Conservation (phyloP, 2,113 vertebrate genomes). For the Lepus americanus region DNA sequence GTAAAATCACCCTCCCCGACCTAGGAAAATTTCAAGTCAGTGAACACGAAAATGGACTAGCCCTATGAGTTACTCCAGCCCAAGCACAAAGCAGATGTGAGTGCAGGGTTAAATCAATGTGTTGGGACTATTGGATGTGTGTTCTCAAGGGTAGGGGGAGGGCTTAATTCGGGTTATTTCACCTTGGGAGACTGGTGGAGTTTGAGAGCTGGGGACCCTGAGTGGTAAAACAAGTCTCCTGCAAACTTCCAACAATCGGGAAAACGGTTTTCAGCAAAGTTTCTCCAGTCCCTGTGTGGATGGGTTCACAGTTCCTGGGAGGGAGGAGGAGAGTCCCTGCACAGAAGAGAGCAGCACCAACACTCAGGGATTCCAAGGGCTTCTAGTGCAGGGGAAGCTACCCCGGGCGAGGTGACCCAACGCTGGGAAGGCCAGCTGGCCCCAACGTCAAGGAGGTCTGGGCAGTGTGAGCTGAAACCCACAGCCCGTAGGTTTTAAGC, state of each 20-base stretch:
- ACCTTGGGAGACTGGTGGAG: not conserved
- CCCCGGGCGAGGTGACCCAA: too few species aligned
- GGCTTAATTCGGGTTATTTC: not conserved
- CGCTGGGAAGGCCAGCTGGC: rapidly evolving
- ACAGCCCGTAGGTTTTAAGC: not conserved
- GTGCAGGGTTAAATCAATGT: not conserved
- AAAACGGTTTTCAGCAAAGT: not conserved
- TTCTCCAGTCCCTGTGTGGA: not conserved
- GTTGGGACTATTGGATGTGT: not conserved
- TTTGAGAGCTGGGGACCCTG: not conserved
- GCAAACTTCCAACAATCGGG: constrained; percentile 6
- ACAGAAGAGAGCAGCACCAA: rapidly evolving
- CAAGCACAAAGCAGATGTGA: not conserved
- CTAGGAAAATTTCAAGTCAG: constrained; percentile 74
- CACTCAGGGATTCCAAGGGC: not conserved
- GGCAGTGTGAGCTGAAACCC: not conserved
- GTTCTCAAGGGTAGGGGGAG: too few species aligned
- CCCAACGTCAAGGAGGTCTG: not conserved
- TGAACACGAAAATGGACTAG: constrained; percentile 53
- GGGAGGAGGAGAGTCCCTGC: too few species aligned
- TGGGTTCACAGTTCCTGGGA: too few species aligned
- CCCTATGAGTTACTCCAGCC: not conserved
- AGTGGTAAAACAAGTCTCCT: not conserved
- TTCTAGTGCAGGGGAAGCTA: not conserved
- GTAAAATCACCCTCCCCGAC: constrained; percentile 64